Percentiles rank a stretch among this genome's conserved stretches.
Conservation (phyloP, 2,888 invertebrate genomes). For the Myopa tessellatipennis region DNA sequence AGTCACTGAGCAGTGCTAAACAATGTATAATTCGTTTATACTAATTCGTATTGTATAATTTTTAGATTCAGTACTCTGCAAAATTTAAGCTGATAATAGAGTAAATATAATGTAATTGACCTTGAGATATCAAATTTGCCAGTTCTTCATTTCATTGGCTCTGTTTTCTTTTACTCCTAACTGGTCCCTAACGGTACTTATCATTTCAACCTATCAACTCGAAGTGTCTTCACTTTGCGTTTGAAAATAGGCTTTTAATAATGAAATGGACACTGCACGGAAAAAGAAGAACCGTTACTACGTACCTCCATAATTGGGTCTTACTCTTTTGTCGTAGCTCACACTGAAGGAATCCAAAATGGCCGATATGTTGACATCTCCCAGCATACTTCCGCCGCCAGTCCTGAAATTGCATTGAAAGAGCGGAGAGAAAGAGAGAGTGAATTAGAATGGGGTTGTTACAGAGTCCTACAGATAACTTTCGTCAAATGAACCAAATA, state of each 20-base stretch:
- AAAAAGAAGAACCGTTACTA: slow-evolving; percentile 47
- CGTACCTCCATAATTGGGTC: slow-evolving; percentile 98
- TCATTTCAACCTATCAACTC: too few relatives aligned
- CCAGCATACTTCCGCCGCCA: slow-evolving; percentile 79
- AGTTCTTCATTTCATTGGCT: too few relatives aligned
- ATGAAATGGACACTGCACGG: background rate
- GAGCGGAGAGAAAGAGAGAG: background rate
- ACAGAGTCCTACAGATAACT: background rate
- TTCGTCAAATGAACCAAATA: background rate
- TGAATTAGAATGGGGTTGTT: background rate
- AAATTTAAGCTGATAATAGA: background rate
- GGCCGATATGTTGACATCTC: slow-evolving; percentile 94
- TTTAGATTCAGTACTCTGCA: background rate
- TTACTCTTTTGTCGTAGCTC: slow-evolving; percentile 99
- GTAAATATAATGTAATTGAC: too few relatives aligned
- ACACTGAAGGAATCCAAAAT: slow-evolving; percentile 95
- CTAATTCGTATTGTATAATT: background rate
- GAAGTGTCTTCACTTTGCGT: background rate
- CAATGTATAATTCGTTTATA: too few relatives aligned
- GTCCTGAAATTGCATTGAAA: slow-evolving; percentile 55
- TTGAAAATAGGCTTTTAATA: background rate
- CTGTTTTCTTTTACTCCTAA: too few relatives aligned
- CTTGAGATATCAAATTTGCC: too few relatives aligned
- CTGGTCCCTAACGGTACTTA: too few relatives aligned
- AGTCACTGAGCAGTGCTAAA: too few relatives aligned